Evolutionary conservation across 2,888 invertebrate genomes (phyloP).

Genomic region (Cerastis leucographa): DNA sequence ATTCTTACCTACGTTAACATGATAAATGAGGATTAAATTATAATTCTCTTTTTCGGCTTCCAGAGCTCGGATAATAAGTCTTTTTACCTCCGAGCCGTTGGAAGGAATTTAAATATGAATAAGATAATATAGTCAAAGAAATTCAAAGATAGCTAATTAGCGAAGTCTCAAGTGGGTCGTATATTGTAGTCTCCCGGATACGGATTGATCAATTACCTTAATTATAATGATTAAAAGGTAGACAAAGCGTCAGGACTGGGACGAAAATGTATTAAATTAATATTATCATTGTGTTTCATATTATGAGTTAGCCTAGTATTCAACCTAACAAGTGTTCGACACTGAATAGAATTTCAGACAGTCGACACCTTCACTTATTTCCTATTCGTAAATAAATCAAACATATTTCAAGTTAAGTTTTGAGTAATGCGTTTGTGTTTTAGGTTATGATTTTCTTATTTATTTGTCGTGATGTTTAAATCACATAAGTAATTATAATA

Average conservation of each 20-base stretch:
- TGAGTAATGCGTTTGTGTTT: too few species aligned
- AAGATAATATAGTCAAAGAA: conserved; percentile 42
- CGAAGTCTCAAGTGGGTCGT: conserved; percentile 16
- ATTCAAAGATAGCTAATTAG: conserved; percentile 43
- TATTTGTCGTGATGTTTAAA: not conserved
- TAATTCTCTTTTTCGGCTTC: conserved; percentile 31
- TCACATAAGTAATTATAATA: too few species aligned
- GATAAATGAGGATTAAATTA: conserved; percentile 18
- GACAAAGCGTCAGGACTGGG: not conserved
- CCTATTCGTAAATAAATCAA: too few species aligned
- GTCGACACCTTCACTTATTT: too few species aligned
- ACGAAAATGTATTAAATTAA: not conserved
- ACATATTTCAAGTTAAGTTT: too few species aligned
- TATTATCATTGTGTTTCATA: not conserved
- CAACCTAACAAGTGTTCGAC: too few species aligned
- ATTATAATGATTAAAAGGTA: conserved; percentile 44
- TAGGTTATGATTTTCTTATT: not conserved
- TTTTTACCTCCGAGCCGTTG: conserved; percentile 4
- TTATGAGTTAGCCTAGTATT: not conserved
- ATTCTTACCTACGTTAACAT: conserved; percentile 3
- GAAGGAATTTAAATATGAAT: conserved; percentile 42
- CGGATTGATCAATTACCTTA: conserved; percentile 53
- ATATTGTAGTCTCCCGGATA: conserved; percentile 15
- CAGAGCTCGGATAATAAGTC: conserved; percentile 20
- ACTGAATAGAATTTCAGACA: not conserved